Percentiles rank a stretch among this genome's conserved stretches.
phyloP scores from a whole-genome alignment of 2,113 vertebrate species.

The Hippocampus mohnikei region DNA sequence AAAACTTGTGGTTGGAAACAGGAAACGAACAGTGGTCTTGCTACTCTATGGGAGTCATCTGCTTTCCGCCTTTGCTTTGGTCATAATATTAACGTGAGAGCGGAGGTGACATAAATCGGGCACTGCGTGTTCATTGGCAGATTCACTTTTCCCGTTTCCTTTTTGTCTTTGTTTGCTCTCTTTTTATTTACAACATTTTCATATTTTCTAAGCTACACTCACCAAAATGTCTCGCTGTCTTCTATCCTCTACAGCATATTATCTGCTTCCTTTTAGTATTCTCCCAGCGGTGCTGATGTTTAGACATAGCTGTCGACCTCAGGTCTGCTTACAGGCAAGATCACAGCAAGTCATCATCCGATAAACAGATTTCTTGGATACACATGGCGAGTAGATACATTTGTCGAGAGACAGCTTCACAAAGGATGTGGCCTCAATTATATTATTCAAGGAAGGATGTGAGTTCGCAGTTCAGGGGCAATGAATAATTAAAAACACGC shows the following conservation, averaged over 20 bases:
- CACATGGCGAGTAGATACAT: constrained; percentile 57
- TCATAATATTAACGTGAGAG: not conserved
- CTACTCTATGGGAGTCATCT: not conserved
- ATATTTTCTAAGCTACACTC: constrained; percentile 13
- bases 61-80: not conserved
- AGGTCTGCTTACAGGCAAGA: constrained; percentile 61
- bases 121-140: not conserved
- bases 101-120: not conserved
- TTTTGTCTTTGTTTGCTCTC: not conserved
- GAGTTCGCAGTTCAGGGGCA: constrained; percentile 48
- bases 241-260: constrained; percentile 40
- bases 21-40: constrained; percentile 1
- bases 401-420: constrained; percentile 44
- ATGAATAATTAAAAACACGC: constrained; percentile 31
- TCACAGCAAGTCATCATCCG: constrained; percentile 66
- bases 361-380: constrained; percentile 66
- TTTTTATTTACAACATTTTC: not conserved
- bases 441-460: constrained; percentile 54
- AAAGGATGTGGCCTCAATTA: constrained; percentile 26
- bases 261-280: constrained; percentile 47
- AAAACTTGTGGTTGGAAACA: constrained; percentile 10
- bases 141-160: not conserved
- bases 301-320: constrained; percentile 26
- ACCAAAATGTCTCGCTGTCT: constrained; percentile 20
- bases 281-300: constrained; percentile 41